Evolutionary conservation across 2,113 vertebrate genomes (phyloP), one percentile per base, ranked within the genome.

Genomic region (Nannospalax galili): DNA sequence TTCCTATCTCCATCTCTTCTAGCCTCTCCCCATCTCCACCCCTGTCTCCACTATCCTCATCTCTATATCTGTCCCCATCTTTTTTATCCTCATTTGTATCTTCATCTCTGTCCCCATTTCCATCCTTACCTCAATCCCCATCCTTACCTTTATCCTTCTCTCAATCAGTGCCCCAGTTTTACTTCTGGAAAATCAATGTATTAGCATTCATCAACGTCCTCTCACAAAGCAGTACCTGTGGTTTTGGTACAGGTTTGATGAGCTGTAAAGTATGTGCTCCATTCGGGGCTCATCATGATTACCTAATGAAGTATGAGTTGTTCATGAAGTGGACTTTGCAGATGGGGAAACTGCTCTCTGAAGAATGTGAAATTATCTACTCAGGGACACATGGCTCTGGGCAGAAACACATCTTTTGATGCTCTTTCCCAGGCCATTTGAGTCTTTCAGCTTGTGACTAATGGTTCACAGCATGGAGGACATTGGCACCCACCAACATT

Each of bases 111-210:
- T 28, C 45, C 45, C 17, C 16, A 2, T n/a, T 58, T 45, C 56
- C 64, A 30, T 17, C n/a, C 19, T 35, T 62, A 26, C 69, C 42
- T 69, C 30, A 10, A 20, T 2, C 32, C 67, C 32, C 40, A 45
- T 20, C 45, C 64, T 32, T 22, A 45, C 1, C 19, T 62, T 26
- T 30, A 2, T 45, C 37, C 60, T n/a, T 56, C 12, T 52, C 9
- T 75, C 60, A 26, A n/a, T n/a, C 10, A 62, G 84, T 85, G 94
- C 88, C 84, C 69, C 78, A 40, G 74, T 87, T 81, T 84, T 40
- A 85, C 70, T 69, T 75, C 28, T 89, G 93, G 30, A 84, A 64
- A 95, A 82, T 14, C 40, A 65, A 32, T 2, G 3, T 56, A 62
- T 74, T 42, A 42, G 8, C 32, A 60, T 40, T 56, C 24, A 17